A percentile compares a stretch with the other conserved stretches of the same genome.
Evolutionary conservation across 2,888 invertebrate genomes (phyloP).

Genomic region (Thecophora atra): DNA sequence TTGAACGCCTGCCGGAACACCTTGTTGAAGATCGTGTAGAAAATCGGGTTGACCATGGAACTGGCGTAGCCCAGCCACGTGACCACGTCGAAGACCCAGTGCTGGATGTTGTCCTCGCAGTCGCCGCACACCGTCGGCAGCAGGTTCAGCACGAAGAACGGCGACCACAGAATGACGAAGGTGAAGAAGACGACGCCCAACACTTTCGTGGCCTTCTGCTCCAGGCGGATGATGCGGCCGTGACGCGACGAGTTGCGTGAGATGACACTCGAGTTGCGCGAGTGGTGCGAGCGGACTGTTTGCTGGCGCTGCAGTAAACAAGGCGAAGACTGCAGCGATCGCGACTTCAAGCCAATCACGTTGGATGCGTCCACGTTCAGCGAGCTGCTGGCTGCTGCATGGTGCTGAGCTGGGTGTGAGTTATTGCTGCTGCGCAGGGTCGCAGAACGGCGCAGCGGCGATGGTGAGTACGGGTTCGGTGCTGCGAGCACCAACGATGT

Average conservation of each 20-base stretch:
- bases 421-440: constrained; percentile 70
- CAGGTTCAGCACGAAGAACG: constrained; percentile 91
- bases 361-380: constrained; percentile 29
- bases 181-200: constrained; percentile 94
- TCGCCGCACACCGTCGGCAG: constrained; percentile 83
- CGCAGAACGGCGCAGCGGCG: constrained; percentile 71
- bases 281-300: constrained; percentile 76
- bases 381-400: constrained; percentile 19
- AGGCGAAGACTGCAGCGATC: constrained; percentile 70
- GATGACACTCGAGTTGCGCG: constrained; percentile 82
- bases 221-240: constrained; percentile 84
- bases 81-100: constrained; percentile 85
- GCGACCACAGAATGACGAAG: constrained; percentile 95
- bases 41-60: constrained; percentile 94
- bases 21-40: constrained; percentile 95
- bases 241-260: constrained; percentile 84
- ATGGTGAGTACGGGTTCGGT: constrained; percentile 56
- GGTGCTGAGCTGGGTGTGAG: constrained; percentile 53
- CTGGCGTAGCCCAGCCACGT: constrained; percentile 95
- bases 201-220: constrained; percentile 97
- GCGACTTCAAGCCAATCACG: constrained; percentile 58
- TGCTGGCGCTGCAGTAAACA: constrained; percentile 69
- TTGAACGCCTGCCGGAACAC: constrained; percentile 92
- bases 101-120: constrained; percentile 79
- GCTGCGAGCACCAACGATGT: constrained; percentile 72